These are phyloP conservation scores for Tauraco erythrolophus DNA, from an alignment of 2,113 vertebrate species.

Conservation along the genomic window DNA sequence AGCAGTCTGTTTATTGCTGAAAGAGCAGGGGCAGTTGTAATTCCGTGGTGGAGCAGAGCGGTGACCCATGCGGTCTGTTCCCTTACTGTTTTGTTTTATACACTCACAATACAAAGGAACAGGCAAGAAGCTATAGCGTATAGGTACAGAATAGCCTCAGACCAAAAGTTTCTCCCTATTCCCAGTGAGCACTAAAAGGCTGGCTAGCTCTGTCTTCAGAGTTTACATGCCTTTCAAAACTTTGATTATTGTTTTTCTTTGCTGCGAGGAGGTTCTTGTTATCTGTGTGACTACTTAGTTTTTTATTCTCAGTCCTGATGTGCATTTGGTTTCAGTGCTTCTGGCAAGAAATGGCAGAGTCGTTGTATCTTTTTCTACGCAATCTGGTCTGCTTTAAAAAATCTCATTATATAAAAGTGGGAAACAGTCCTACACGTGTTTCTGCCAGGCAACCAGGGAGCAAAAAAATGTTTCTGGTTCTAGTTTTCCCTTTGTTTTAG, in stretches of 20 bases:
- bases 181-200: not conserved
- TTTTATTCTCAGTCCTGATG: not conserved
- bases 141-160: not conserved
- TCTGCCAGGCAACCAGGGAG: not conserved
- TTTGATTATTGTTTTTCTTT: not conserved
- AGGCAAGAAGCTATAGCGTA: not conserved
- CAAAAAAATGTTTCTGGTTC: constrained; percentile 15
- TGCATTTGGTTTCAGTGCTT: not conserved
- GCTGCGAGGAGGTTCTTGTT: not conserved
- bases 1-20: not conserved
- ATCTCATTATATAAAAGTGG: not conserved
- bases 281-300: not conserved
- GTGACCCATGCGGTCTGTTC: not conserved
- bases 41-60: not conserved
- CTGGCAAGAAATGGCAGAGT: not conserved
- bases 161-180: not conserved
- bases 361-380: not conserved
- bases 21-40: not conserved
- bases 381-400: not conserved
- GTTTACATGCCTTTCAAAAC: not conserved
- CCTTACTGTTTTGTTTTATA: not conserved
- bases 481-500: constrained; percentile 42
- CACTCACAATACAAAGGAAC: not conserved
- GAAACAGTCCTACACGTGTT: not conserved
- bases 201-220: not conserved